Base-by-base conservation (phyloP, 1,140 invertebrate species). In the Drosophila ficusphila region DNA sequence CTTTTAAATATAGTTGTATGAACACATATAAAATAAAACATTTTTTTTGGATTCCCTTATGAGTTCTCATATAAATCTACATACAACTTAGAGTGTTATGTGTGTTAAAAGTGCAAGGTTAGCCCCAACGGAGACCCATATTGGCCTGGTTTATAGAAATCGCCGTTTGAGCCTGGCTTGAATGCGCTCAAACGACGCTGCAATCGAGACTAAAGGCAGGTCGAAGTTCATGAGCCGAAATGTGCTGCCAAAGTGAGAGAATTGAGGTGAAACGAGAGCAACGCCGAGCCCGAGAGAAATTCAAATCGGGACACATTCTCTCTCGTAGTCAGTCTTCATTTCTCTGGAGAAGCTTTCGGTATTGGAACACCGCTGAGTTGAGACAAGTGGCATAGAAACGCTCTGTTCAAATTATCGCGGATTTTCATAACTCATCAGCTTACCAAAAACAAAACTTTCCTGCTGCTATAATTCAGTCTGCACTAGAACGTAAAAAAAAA, bases 361-460 rank as follows among this genome's bases (percentile, higher is more conserved):
- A 60, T 16, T 23, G 60, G 23, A 64, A 48, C 33, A 64, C 3
- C 8, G 11, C n/a, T 14, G 16, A 52, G 34, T 25, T 36, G 62
- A 51, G 46, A 67, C 60, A 65, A 67, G 2, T 21, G 62, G 62
- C 60, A 67, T 67, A 67, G 62, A 67, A 67, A 67, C 60, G 62
- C 44, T 65, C 23, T 25, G 9, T 4, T 33, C 5, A 29, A 23
- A 64, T 67, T 51, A 61, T 61, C 38, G 60, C 16, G 60, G 54
- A 38, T 61, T 60, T 61, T 9, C 39, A 12, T 46, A 16, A 61
- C 27, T 29, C 33, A 46, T 64, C 16, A 12, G 8, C 5, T 33
- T 33, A 23, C 51, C 19, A 18, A 25, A 56, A 42, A 34, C 53
- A 18, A n/a, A 62, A 18, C 19, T 14, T 16, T 3, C 29, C 53